Evolutionary conservation across 2,888 invertebrate species (phyloP).

Genomic region (Coelinius sp.): DNA sequence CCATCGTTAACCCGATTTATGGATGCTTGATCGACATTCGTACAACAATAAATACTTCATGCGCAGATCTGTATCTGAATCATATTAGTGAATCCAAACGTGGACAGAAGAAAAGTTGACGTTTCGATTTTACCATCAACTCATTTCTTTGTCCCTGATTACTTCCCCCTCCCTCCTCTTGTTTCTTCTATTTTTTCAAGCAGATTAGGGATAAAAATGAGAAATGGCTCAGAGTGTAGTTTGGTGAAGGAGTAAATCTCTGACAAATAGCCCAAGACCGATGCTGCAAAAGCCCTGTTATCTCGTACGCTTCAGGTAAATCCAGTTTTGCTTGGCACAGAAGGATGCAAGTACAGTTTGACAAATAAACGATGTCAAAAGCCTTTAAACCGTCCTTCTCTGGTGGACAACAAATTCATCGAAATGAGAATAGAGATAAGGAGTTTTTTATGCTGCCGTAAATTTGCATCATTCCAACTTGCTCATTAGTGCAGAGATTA

Average conservation of each 20-base stretch:
- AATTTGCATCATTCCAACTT: background rate
- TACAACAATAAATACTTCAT: background rate
- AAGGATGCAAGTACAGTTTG: conserved; percentile 22
- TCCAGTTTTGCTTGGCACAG: conserved; percentile 21
- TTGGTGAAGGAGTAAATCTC: conserved; percentile 39
- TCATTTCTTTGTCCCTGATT: conserved; percentile 39
- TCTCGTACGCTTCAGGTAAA: conserved; percentile 41
- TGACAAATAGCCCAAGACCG: conserved; percentile 52
- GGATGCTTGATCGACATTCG: background rate
- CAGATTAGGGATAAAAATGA: conserved; percentile 31
- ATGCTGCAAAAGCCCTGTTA: conserved; percentile 44
- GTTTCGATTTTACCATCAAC: conserved; percentile 38
- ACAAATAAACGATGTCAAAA: conserved; percentile 7
- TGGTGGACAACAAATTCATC: background rate
- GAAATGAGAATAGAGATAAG: background rate
- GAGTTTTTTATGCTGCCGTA: background rate
- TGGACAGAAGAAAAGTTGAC: background rate
- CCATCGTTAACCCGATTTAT: conserved; percentile 10
- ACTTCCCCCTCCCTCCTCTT: conserved; percentile 29
- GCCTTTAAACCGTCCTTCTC: conserved; percentile 12
- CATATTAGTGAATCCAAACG: background rate
- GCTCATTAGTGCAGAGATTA: background rate
- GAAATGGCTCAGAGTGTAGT: conserved; percentile 26
- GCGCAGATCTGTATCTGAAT: background rate
- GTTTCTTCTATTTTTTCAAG: conserved; percentile 23